phyloP scores from a whole-genome alignment of 2,113 vertebrate genomes.

The Tetraodon nigroviridis region DNA sequence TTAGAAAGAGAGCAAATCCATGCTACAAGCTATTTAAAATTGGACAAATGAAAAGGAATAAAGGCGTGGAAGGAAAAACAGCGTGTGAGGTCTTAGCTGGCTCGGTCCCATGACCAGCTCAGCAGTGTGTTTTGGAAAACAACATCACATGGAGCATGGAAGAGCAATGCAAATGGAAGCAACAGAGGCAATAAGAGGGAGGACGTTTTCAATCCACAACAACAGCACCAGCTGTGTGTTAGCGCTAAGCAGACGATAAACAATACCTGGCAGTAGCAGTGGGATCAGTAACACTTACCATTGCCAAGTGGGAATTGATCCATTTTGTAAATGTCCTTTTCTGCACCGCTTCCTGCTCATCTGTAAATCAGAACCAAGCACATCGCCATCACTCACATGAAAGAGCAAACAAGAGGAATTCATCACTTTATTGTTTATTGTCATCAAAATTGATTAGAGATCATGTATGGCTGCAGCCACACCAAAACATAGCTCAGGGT shows the following conservation, averaged over 20 bases:
- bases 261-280: conserved; percentile 47
- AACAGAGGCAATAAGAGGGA: conserved; percentile 18
- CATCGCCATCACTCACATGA: conserved; percentile 46
- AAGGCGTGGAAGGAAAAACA: conserved; percentile 29
- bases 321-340: conserved; percentile 99
- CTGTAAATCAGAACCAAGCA: conserved; percentile 73
- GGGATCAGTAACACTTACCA: conserved; percentile 79
- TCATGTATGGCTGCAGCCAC: conserved; percentile 13
- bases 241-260: conserved; percentile 18
- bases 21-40: conserved; percentile 50
- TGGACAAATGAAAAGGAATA: conserved; percentile 29
- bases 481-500: conserved; percentile 20
- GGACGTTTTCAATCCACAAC: conserved; percentile 33
- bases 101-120: conserved; percentile 51
- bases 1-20: conserved; percentile 57
- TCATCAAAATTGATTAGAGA: conserved; percentile 27
- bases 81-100: conserved; percentile 42
- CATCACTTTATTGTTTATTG: conserved; percentile 50
- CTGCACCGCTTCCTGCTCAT: conserved; percentile 97
- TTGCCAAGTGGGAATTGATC: conserved; percentile 97
- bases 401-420: conserved; percentile 26
- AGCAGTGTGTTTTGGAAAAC: conserved; percentile 30
- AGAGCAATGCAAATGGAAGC: conserved; percentile 10
- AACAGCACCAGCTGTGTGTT: conserved; percentile 28
- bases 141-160: conserved; percentile 26